phyloP scores from a whole-genome alignment of 2,888 invertebrate species.

The Ceriagrion tenellum region DNA sequence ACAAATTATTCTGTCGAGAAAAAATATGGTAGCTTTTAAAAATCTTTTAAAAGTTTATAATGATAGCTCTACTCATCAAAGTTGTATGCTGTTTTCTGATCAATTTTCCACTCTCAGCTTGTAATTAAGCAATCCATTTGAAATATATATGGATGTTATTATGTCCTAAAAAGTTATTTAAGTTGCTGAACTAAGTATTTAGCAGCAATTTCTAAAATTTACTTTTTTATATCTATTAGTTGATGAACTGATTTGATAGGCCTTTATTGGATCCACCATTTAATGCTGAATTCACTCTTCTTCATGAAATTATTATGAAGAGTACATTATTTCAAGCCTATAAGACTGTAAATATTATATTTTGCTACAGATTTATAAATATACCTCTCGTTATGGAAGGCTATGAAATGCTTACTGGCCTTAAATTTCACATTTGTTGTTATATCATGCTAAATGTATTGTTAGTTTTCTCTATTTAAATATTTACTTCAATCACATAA shows the following conservation, averaged over 20 bases:
- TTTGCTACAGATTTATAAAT: slow-evolving; percentile 49
- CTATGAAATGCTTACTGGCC: slow-evolving; percentile 37
- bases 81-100: not conserved
- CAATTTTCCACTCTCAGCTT: not conserved
- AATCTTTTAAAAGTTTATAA: not conserved
- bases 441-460: slow-evolving; percentile 33
- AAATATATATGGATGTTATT: not conserved
- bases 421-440: slow-evolving; percentile 17
- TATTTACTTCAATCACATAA: not conserved
- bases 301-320: not conserved
- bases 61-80: not conserved
- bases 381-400: not conserved
- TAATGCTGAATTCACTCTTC: not conserved
- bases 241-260: not conserved
- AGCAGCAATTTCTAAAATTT: not conserved
- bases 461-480: slow-evolving; percentile 23
- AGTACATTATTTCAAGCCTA: slow-evolving; percentile 46
- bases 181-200: not conserved
- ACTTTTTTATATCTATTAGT: not conserved
- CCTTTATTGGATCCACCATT: not conserved
- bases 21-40: not conserved
- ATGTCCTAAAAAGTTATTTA: not conserved
- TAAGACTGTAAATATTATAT: slow-evolving; percentile 59
- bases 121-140: not conserved
- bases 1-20: not conserved